These are phyloP conservation scores for Xanthorhoe spadicearia DNA, from an alignment of 2,888 invertebrate genomes.

Conservation along the genomic window DNA sequence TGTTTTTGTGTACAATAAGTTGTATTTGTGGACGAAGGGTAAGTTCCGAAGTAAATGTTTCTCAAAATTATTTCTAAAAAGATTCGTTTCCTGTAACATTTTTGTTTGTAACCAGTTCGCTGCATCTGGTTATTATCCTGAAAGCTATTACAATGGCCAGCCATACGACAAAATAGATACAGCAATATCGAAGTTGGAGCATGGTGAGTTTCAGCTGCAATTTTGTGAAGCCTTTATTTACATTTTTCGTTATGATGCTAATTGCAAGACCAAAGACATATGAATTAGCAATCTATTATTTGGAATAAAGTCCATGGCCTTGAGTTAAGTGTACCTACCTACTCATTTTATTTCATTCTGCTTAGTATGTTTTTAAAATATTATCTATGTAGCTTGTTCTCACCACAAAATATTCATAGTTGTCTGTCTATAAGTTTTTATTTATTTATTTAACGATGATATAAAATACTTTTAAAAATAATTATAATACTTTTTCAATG, in stretches of 20 bases:
- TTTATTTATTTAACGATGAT: too few relatives aligned
- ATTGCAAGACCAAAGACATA: neutral
- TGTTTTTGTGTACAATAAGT: conserved; percentile 50
- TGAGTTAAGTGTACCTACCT: neutral
- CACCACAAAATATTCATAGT: neutral
- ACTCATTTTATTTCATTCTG: too few relatives aligned
- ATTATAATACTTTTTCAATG: too few relatives aligned
- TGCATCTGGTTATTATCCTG: conserved; percentile 62
- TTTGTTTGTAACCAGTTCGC: conserved; percentile 55
- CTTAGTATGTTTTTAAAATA: too few relatives aligned
- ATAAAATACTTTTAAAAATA: too few relatives aligned
- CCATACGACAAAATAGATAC: conserved; percentile 43
- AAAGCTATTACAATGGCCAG: conserved; percentile 49
- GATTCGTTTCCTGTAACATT: conserved; percentile 14
- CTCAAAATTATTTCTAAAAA: neutral
- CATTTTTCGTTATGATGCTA: neutral
- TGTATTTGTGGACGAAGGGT: conserved; percentile 61
- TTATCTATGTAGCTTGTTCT: too few relatives aligned
- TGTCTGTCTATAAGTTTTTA: too few relatives aligned
- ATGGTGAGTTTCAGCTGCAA: conserved; percentile 53
- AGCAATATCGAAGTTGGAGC: conserved; percentile 53
- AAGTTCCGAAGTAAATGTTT: conserved; percentile 42
- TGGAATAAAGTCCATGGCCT: neutral
- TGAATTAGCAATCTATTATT: neutral
- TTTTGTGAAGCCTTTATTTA: neutral